Conservation (phyloP, 1,140 invertebrate genomes). For the Lepidurus packardi region DNA sequence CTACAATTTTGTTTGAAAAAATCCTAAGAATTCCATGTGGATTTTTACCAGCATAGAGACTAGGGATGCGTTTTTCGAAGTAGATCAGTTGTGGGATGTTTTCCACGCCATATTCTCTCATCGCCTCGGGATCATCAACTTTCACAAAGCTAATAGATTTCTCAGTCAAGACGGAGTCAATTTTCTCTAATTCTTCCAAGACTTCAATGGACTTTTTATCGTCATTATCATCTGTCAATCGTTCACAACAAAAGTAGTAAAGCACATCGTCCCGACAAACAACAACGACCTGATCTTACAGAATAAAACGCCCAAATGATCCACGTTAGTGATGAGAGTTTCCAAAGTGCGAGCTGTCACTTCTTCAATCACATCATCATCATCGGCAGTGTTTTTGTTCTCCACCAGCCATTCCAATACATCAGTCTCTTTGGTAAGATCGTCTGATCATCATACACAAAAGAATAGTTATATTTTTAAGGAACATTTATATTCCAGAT, state of each 20-base stretch:
- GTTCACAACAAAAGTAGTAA: not conserved
- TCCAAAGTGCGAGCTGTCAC: slow-evolving; percentile 80
- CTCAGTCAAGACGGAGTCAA: slow-evolving; percentile 86
- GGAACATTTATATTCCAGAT: not conserved
- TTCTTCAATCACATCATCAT: slow-evolving; percentile 82
- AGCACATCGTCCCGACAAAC: slow-evolving; percentile 23
- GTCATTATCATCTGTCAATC: slow-evolving; percentile 65
- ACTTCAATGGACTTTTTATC: slow-evolving; percentile 62
- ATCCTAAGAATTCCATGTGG: not conserved
- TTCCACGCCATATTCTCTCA: slow-evolving; percentile 78
- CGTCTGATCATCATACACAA: slow-evolving; percentile 55
- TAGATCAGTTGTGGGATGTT: slow-evolving; percentile 78
- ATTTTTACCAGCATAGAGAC: slow-evolving; percentile 72
- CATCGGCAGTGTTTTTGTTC: slow-evolving; percentile 85
- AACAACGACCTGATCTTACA: slow-evolving; percentile 59
- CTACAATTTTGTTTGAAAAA: not conserved
- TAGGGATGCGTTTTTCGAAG: slow-evolving; percentile 87
- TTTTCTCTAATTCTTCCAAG: slow-evolving; percentile 78
- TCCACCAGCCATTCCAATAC: slow-evolving; percentile 88
- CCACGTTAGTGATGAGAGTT: slow-evolving; percentile 80
- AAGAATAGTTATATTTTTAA: not conserved
- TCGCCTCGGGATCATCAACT: slow-evolving; percentile 78
- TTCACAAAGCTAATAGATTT: slow-evolving; percentile 89
- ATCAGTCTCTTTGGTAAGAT: slow-evolving; percentile 82
- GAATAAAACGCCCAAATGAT: slow-evolving; percentile 85